These are phyloP conservation scores for Vanessa atalanta DNA, from an alignment of 1,140 invertebrate species.

Conservation along the genomic window DNA sequence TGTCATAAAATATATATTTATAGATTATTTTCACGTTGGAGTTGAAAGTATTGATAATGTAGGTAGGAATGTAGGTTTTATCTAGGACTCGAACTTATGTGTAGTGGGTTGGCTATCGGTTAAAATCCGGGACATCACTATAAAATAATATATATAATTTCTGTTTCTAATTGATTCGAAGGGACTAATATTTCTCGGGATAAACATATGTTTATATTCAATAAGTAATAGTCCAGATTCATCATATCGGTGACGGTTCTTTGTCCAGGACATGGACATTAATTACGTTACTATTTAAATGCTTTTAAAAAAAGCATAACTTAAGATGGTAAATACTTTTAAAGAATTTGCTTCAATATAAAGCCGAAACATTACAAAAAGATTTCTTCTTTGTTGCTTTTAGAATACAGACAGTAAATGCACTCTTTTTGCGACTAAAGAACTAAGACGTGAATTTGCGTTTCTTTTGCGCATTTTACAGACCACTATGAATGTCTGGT, in stretches of 20 bases:
- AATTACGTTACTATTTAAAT: too few species aligned
- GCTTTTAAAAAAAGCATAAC: too few species aligned
- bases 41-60: not conserved
- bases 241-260: too few species aligned
- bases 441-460: constrained; percentile 20
- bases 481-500: not conserved
- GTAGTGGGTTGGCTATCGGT: too few species aligned
- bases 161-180: too few species aligned
- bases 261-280: too few species aligned
- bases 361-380: not conserved
- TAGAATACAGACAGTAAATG: not conserved
- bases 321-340: not conserved
- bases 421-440: not conserved
- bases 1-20: constrained; percentile 21
- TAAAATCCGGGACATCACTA: too few species aligned
- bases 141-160: too few species aligned
- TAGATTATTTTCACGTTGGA: constrained; percentile 1
- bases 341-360: not conserved
- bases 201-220: too few species aligned
- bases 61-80: not conserved
- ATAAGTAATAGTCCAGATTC: too few species aligned
- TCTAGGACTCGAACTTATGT: too few species aligned
- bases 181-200: too few species aligned
- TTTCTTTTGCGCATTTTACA: constrained; percentile 11
- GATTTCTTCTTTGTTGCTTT: not conserved